Conservation (phyloP, 2,888 invertebrate species). For the Electrophaes corylata region DNA sequence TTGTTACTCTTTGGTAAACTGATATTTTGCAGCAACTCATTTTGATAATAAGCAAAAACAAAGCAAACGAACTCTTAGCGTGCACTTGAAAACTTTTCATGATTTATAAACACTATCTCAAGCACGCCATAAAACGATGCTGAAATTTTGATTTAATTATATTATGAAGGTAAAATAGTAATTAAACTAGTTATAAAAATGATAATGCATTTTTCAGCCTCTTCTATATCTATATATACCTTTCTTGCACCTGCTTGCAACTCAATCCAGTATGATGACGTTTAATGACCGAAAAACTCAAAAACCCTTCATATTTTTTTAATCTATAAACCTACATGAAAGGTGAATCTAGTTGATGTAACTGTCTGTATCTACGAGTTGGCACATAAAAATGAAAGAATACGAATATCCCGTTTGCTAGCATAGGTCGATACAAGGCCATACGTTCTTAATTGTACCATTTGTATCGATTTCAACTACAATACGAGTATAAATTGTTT, state of each 20-base stretch:
- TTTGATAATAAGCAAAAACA: constrained; percentile 51
- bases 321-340: too few relatives aligned
- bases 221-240: too few relatives aligned
- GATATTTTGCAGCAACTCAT: constrained; percentile 44
- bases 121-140: constrained; percentile 32
- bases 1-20: constrained; percentile 41
- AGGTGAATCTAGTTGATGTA: not conserved
- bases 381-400: constrained; percentile 11
- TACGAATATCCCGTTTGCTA: constrained; percentile 6
- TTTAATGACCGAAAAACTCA: too few relatives aligned
- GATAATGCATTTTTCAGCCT: too few relatives aligned
- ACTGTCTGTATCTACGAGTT: not conserved
- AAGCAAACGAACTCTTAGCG: constrained; percentile 39
- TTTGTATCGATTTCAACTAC: constrained; percentile 24
- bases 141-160: constrained; percentile 3
- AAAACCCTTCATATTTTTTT: too few relatives aligned
- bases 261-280: too few relatives aligned
- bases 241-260: too few relatives aligned
- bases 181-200: too few relatives aligned
- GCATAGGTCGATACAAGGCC: constrained; percentile 17
- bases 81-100: constrained; percentile 40
- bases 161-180: not conserved
- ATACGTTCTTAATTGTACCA: constrained; percentile 32
- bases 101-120: constrained; percentile 39
- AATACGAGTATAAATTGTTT: constrained; percentile 6